Percentiles rank a stretch among this genome's conserved stretches.
Conservation (phyloP, 2,113 vertebrate species). For the Emydocephalus ijimae region DNA sequence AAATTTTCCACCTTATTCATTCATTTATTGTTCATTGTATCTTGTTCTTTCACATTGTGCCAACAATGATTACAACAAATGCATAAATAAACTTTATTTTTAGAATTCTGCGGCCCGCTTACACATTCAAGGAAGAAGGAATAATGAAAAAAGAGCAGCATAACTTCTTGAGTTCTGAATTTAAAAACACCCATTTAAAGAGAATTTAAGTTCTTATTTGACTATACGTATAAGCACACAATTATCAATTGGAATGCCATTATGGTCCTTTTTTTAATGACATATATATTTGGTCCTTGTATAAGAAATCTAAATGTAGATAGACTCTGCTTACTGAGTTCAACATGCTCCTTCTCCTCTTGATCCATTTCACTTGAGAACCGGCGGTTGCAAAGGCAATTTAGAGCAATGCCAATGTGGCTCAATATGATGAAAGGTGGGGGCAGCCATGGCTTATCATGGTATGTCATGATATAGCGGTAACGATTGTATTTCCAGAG, state of each 20-base stretch:
- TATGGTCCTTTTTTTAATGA: neutral
- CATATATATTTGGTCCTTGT: neutral
- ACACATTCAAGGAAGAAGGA: neutral
- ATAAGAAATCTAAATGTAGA: neutral
- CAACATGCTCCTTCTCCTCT: conserved; percentile 78
- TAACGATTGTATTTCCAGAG: conserved; percentile 97
- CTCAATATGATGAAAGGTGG: conserved; percentile 88
- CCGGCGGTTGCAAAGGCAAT: conserved; percentile 67
- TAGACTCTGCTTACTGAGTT: conserved; percentile 83
- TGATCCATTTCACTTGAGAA: conserved; percentile 64
- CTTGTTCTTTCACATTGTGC: neutral
- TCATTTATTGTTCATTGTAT: neutral
- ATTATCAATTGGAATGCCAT: neutral
- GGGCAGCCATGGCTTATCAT: conserved; percentile 89
- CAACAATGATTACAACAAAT: neutral
- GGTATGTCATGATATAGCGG: conserved; percentile 93
- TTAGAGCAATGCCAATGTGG: conserved; percentile 74
- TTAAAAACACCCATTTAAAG: neutral
- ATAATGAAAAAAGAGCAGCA: neutral
- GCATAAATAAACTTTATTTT: neutral
- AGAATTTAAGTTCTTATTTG: neutral
- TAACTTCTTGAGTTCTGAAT: neutral
- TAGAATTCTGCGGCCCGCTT: neutral
- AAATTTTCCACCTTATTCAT: neutral
- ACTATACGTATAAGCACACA: neutral